Base-by-base conservation (phyloP, 2,888 invertebrate genomes). In the Nomada fabriciana region DNA sequence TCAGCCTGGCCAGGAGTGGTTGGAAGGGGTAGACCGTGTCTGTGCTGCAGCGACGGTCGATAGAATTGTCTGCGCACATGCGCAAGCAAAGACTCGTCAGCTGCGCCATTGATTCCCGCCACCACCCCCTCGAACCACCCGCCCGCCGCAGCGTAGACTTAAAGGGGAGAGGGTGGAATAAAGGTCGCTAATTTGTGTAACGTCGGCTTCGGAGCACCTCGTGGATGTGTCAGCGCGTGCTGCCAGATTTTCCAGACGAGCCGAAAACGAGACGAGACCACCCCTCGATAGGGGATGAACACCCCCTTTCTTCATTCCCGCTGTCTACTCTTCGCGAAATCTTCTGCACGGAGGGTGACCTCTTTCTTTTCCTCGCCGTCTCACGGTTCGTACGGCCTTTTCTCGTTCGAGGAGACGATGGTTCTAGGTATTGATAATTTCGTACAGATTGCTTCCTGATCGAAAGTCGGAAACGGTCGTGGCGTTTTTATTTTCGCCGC, bases 31-130 rank as follows among this genome's bases (percentile, higher is more conserved):
- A 92, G 92, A 83, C 90, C 88, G 90, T 90, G 93, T 92, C 92
- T 92, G 91, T 90, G 90, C 91, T 91, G 91, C 92, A 91, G 89
- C 89, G 79, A 83, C 93, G 93, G 92, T 94, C 93, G 93, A 94
- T 93, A 94, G 92, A 92, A 92, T 92, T 89, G 93, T 93, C 93
- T 94, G 93, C 91, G 93, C 93, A 91, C 93, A 89, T 90, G 93
- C 93, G 93, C 91, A 89, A 79, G 88, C 76, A 84, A 82, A 86
- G 69, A 70, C 90, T 89, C 91, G 93, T 93, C 93, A 93, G 93
- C 93, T 93, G 93, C 93, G 93, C 91, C 93, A 93, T 93, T 91
- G 93, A 93, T 93, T 92, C 92, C 86, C 88, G 86, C 90, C 70
- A 64, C 73, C 73, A 69, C 81, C 79, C 74, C 83, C 84, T 76